Evolutionary conservation across 2,797 vertebrate genomes (phyloP).

Genomic region (Lophius americanus): DNA sequence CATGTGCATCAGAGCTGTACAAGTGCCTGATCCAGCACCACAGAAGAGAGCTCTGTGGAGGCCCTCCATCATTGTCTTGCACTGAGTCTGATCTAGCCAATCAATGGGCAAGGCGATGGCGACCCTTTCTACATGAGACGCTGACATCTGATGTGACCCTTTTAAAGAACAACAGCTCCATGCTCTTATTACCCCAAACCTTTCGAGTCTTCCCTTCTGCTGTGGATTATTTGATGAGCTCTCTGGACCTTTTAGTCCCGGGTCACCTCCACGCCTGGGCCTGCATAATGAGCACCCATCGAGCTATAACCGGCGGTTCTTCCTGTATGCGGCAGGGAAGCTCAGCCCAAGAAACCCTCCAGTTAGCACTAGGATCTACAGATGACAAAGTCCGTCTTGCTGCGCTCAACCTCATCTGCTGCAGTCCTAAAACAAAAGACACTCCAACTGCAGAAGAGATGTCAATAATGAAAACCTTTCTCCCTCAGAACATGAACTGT

Average conservation of each 20-base stretch:
- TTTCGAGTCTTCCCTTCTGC: constrained; percentile 82
- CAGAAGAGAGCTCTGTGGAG: constrained; percentile 64
- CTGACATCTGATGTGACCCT: constrained; percentile 82
- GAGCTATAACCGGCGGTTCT: constrained; percentile 63
- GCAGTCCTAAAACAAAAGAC: constrained; percentile 84
- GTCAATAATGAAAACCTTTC: constrained; percentile 77
- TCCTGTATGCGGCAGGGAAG: constrained; percentile 64
- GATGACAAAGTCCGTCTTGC: constrained; percentile 87
- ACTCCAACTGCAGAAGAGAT: constrained; percentile 76
- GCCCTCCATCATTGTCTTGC: not conserved
- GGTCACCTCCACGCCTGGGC: constrained; percentile 87
- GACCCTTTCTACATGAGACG: constrained; percentile 76
- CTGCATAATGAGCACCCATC: constrained; percentile 80
- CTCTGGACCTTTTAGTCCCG: constrained; percentile 51
- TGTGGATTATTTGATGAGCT: constrained; percentile 67
- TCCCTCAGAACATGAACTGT: constrained; percentile 88
- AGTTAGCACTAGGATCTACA: constrained; percentile 75
- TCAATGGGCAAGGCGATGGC: constrained; percentile 84
- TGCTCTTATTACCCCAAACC: constrained; percentile 83
- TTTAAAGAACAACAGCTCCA: constrained; percentile 83
- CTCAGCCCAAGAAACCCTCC: constrained; percentile 70
- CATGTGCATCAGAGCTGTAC: constrained; percentile 85
- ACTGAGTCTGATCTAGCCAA: constrained; percentile 72
- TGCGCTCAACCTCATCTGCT: constrained; percentile 84
- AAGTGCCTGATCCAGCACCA: constrained; percentile 84